These are phyloP conservation scores for Sternarchorhynchus goeldii DNA, from an alignment of 2,797 vertebrate species.

Conservation along the genomic window DNA sequence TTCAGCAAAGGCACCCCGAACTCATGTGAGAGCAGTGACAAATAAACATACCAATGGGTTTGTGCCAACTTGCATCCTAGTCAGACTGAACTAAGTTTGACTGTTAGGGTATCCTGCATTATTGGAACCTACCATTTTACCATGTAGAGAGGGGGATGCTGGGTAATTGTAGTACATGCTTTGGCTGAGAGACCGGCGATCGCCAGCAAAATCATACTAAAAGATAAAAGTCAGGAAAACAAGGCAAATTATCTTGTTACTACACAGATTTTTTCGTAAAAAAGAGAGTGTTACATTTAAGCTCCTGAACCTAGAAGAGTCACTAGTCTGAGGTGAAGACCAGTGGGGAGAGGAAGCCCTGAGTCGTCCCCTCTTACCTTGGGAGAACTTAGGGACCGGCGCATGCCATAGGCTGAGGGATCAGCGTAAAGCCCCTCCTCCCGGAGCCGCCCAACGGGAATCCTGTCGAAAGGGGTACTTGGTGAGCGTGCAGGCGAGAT, in stretches of 20 bases:
- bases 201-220: conserved; percentile 91
- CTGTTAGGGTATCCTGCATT: not conserved
- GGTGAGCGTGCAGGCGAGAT: conserved; percentile 85
- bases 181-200: conserved; percentile 84
- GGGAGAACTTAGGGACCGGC: conserved; percentile 89
- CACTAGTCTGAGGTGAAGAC: no score
- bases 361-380: conserved; percentile 77
- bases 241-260: not conserved
- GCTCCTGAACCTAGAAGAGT: no score
- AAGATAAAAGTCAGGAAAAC: conserved; percentile 60
- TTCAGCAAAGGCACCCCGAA: conserved; percentile 20
- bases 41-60: not conserved
- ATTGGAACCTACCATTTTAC: conserved; percentile 87
- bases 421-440: conserved; percentile 85
- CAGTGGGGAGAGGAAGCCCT: no score
- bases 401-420: conserved; percentile 81
- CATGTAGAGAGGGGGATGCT: conserved; percentile 86
- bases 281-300: no score
- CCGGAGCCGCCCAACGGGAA: conserved; percentile 68
- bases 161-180: conserved; percentile 90
- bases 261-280: no score
- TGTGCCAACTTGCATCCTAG: not conserved
- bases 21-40: not conserved
- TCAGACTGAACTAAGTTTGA: not conserved
- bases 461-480: conserved; percentile 81